Evolutionary conservation across 64 coral and sea anemone genomes (phyloP), one percentile per base, ranked within the genome.

Genomic region (Actinia tenebrosa): DNA sequence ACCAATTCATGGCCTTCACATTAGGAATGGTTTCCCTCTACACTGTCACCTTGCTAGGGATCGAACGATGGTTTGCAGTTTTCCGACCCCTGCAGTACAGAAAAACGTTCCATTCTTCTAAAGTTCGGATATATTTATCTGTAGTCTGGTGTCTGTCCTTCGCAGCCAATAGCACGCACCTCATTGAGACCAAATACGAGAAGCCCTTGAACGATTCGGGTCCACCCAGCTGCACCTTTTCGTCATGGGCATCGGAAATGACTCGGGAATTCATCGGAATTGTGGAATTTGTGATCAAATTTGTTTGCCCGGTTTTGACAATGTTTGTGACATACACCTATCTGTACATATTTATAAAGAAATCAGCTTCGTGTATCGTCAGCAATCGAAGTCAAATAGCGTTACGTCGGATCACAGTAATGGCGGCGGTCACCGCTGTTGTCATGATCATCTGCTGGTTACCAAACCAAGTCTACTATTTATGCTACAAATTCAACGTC

Each of bases 51-150:
- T 72, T 93, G 30, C 43, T 93, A 9, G 82, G 87, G 17, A 63
- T 89, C 9, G 91, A 93, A 61, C 69, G 91, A 56, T 93, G 91
- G 91, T 89, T 89, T 46, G 91, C 91, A 16, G 87, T 93, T 1
- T 93, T 89, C n/a, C 56, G 61, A 30, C 87, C 87, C 18, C 47
- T 93, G 1, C 23, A 52, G 16, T 78, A 93, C 87, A 88, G 58
- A 55, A 86, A 88, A 55, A 60, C 50, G 22, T 93, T 93, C 63
- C 58, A 87, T 56, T 44, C 75, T 64, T 42, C 64, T 25, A 93
- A 54, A 69, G 91, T 93, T 26, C 82, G 60, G 22, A 86, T 62
- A 14, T 93, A 93, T 72, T 60, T 93, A 10, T 16, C 85, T 2
- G 23, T 50, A 11, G 83, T 89, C 6, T 93, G 91, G 91, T 4